Evolutionary conservation across 1,140 invertebrate species (phyloP), one percentile per base, ranked within the genome.

Genomic region (Muscidifurax raptorellus): DNA sequence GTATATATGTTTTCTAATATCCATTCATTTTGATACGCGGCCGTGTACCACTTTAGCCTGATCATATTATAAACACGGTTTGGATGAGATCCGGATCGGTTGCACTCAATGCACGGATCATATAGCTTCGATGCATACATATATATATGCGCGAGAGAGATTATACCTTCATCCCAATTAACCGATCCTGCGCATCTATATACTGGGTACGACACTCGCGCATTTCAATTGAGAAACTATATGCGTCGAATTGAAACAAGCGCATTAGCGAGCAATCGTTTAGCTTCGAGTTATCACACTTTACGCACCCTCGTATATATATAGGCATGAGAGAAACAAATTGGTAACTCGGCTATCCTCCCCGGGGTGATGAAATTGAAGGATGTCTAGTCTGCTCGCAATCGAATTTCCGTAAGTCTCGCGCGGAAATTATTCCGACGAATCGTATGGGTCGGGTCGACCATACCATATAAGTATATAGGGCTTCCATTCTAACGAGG

Each of bases 391-490:
- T n/a, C n/a, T n/a, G n/a, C n/a, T n/a, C n/a, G 36, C n/a, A 75
- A 82, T 82, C 40, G 71, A 74, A 47, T 64, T 82, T 22, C 71
- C 44, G 15, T 32, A 27, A 27, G 22, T 74, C 69, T 32, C 44
- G 22, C 28, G 44, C 69, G 69, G 44, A 82, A 82, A 64, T 82
- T 52, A 75, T 82, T 52, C 71, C 25, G n/a, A n/a, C 40, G 25
- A 76, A 76, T 76, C 74, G 5, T 47, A 22, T 22, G 28, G 27
- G 5, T 9, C 30, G 69, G 7, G 22, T 15, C 18, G 28, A 1
- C 69, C 3, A 4, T 22, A 28, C 28, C 27, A 28, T 27, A 30
- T n/a, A n/a, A n/a, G n/a, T n/a, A n/a, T 28, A 12, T 12, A 40
- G 22, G 15, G 0, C 25, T 69, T 28, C 66, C 66, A 69, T 69